These are phyloP conservation scores for Natator depressus DNA, from an alignment of 2,113 vertebrate genomes.

Conservation along the genomic window DNA sequence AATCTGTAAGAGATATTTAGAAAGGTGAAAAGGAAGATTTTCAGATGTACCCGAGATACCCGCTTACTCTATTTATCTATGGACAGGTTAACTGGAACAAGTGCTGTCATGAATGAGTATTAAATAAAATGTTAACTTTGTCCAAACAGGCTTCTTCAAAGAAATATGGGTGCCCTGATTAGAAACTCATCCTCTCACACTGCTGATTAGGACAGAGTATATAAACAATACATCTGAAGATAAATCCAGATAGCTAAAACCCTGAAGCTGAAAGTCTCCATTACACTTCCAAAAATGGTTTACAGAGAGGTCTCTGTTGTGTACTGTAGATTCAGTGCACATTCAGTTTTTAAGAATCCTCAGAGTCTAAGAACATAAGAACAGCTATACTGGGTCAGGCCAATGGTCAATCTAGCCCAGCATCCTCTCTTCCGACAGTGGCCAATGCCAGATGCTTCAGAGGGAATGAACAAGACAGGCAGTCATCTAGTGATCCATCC, in stretches of 20 bases:
- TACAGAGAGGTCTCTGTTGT: fast-evolving
- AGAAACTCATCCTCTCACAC: constrained; percentile 38
- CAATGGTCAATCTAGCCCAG: no score
- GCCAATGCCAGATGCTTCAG: no score
- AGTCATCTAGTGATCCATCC: no score
- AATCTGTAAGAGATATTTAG: neutral
- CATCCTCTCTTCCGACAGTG: no score
- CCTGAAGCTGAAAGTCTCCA: neutral
- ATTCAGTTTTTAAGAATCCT: neutral
- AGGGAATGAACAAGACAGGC: no score
- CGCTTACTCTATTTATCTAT: constrained; percentile 5
- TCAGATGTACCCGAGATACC: neutral
- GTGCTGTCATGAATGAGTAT: neutral
- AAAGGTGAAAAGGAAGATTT: neutral
- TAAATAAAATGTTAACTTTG: neutral
- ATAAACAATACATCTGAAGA: neutral
- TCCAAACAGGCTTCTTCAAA: constrained; percentile 32
- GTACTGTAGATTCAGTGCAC: fast-evolving
- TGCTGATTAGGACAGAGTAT: neutral
- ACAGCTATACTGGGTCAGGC: no score
- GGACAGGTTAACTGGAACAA: neutral
- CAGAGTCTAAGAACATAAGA: neutral
- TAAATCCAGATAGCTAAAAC: neutral
- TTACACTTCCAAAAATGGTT: neutral
- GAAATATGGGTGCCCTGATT: constrained; percentile 28